Conservation (phyloP, 2,113 vertebrate genomes). For the Panthera uncia region DNA sequence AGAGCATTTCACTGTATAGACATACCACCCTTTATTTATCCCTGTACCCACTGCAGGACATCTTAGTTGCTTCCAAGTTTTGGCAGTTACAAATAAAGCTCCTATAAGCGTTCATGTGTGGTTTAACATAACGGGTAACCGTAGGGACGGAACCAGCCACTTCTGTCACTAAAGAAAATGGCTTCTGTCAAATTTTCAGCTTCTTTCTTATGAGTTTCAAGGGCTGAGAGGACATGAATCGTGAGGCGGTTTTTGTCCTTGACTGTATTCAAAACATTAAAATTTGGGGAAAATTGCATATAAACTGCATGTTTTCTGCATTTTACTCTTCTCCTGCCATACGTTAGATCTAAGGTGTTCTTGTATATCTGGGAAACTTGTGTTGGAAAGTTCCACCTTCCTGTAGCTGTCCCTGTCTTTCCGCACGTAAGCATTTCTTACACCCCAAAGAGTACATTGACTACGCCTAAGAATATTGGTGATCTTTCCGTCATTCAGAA, state of each 20-base stretch:
- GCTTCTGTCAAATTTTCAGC: not conserved
- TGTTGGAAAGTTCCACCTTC: not conserved
- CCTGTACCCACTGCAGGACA: not conserved
- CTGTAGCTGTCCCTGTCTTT: not conserved
- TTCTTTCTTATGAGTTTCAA: not conserved
- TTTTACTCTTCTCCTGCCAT: not conserved
- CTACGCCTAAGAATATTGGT: not conserved
- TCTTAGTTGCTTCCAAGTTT: not conserved
- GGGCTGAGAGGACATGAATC: not conserved
- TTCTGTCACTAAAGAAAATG: not conserved
- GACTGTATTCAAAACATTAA: not conserved
- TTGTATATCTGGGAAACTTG: not conserved
- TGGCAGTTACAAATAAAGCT: not conserved
- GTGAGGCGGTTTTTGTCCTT: not conserved
- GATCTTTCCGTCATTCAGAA: not conserved
- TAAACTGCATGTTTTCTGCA: not conserved
- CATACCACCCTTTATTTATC: not conserved
- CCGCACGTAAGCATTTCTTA: not conserved
- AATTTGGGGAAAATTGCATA: not conserved
- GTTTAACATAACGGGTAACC: not conserved
- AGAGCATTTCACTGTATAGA: not conserved
- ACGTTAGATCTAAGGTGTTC: not conserved
- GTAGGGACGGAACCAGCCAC: not conserved
- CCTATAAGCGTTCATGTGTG: not conserved
- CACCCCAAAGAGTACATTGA: not conserved